These are phyloP conservation scores for Ranitomeya variabilis DNA, from an alignment of 2,113 vertebrate genomes.

Conservation along the genomic window DNA sequence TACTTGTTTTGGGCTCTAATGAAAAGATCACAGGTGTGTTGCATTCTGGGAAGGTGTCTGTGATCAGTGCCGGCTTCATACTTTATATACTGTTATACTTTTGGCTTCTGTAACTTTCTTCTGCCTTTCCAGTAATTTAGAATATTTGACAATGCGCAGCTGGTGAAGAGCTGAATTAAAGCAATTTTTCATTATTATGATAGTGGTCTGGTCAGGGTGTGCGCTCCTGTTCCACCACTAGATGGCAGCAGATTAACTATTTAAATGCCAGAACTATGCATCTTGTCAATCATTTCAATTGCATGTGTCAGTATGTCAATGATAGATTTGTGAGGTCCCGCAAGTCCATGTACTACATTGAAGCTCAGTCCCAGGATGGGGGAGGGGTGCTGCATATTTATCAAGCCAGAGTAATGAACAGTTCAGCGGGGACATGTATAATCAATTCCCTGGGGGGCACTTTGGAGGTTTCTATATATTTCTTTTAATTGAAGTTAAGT, in stretches of 20 bases:
- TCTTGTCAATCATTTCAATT: conserved; percentile 31
- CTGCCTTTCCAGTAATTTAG: no score
- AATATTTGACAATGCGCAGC: no score
- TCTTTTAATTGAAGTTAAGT: conserved; percentile 30
- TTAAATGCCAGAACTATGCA: conserved; percentile 58
- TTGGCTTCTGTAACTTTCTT: no score
- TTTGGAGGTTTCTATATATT: conserved; percentile 30
- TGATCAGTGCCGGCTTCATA: no score
- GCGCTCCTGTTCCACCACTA: conserved; percentile 59
- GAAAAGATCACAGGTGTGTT: no score
- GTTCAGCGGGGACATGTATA: conserved; percentile 13
- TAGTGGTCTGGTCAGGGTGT: background rate
- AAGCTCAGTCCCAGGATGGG: background rate
- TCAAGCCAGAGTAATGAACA: conserved; percentile 24
- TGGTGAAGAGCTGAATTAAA: no score
- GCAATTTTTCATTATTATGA: no score
- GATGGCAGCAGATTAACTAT: conserved; percentile 70
- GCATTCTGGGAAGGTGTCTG: no score
- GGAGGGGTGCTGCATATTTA: conserved; percentile 10
- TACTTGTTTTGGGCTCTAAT: no score
- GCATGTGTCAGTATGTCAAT: conserved; percentile 19
- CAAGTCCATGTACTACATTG: conserved; percentile 8
- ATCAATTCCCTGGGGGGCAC: conserved; percentile 9
- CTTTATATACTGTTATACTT: no score
- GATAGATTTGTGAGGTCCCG: conserved; percentile 34